Conservation (phyloP, 2,113 vertebrate species). For the Otus sunia region DNA sequence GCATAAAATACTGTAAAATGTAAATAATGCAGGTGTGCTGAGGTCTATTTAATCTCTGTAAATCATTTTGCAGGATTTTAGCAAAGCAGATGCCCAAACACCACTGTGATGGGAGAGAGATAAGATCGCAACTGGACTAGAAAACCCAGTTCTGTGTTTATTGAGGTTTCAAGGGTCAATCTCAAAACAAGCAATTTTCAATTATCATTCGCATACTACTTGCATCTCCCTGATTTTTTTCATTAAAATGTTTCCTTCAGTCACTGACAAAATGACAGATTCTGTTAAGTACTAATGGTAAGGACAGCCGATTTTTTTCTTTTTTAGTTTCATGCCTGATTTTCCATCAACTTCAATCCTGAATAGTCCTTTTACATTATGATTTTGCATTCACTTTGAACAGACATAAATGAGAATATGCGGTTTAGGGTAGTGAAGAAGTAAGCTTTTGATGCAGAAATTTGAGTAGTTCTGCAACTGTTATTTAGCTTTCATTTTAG, state of each 20-base stretch:
- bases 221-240: not conserved
- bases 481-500: slow-evolving; percentile 11
- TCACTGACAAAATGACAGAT: not conserved
- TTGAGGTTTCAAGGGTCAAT: not conserved
- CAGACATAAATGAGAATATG: not conserved
- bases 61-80: not conserved
- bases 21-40: not conserved
- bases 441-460: not conserved
- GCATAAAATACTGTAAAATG: not conserved
- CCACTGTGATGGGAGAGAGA: not conserved
- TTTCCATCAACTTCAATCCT: not conserved
- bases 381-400: slow-evolving; percentile 5
- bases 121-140: not conserved
- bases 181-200: slow-evolving; percentile 29
- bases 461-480: not conserved
- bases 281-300: not conserved
- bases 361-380: not conserved
- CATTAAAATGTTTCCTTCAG: not conserved
- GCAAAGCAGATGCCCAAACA: not conserved
- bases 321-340: not conserved
- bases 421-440: not conserved
- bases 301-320: not conserved
- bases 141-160: not conserved
- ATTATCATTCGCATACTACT: not conserved
- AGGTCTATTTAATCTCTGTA: not conserved